phyloP scores from a whole-genome alignment of 2,113 vertebrate species.

The Zosterops hypoxanthus region DNA sequence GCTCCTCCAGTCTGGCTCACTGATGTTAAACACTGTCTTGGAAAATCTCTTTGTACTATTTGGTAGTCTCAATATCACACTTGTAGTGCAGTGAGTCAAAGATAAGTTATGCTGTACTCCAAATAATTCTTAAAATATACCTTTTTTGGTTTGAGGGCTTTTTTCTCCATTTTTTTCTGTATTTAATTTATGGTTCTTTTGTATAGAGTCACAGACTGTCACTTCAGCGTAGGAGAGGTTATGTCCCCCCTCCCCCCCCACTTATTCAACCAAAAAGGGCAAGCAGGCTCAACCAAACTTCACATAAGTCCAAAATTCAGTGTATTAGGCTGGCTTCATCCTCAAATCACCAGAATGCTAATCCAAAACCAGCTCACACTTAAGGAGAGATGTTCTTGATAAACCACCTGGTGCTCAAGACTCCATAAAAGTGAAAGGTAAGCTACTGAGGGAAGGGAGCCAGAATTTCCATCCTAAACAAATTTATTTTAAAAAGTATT shows the following conservation, averaged over 20 bases:
- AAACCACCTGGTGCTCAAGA: background rate
- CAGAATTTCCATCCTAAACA: background rate
- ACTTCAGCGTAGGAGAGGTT: rapidly evolving
- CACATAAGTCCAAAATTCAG: background rate
- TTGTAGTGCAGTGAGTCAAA: background rate
- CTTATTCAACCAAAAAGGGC: background rate
- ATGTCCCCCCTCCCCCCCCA: background rate
- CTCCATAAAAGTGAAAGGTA: background rate
- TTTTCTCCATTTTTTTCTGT: background rate
- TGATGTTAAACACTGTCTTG: background rate
- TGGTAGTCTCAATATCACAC: background rate
- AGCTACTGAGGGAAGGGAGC: background rate
- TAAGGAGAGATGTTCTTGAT: background rate
- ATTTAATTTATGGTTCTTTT: background rate
- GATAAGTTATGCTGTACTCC: background rate
- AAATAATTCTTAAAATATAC: background rate
- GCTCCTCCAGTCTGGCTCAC: background rate
- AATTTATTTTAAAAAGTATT: background rate
- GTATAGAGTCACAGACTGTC: background rate
- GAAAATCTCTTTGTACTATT: background rate
- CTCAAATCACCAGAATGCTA: background rate
- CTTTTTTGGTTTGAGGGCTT: no score
- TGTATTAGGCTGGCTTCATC: background rate
- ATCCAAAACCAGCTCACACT: background rate
- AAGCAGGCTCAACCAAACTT: background rate